Conservation (phyloP, 2,113 vertebrate genomes). For the Hemibagrus wyckioides region DNA sequence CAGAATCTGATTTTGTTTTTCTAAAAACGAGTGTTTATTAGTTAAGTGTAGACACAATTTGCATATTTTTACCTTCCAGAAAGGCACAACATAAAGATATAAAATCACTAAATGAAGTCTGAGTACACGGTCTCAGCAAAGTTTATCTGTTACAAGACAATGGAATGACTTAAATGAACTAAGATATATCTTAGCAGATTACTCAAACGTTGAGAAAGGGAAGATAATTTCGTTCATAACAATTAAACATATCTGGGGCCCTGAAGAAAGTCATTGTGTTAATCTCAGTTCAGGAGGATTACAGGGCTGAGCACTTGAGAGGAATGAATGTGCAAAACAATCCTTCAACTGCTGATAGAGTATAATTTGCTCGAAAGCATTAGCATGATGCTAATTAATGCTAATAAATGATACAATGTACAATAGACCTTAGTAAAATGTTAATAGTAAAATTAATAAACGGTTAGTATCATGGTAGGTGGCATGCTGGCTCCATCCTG, state of each 20-base stretch:
- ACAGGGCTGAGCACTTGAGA: not conserved
- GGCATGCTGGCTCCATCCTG: not conserved
- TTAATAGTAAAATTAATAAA: not conserved
- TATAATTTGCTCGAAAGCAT: not conserved
- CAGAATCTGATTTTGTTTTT: constrained; percentile 19
- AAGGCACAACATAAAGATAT: not conserved
- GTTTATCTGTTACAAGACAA: not conserved
- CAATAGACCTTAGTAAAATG: not conserved
- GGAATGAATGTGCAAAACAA: constrained; percentile 5
- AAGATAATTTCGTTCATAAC: not conserved
- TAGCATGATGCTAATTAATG: not conserved
- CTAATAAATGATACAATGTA: not conserved
- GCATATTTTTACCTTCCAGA: no score
- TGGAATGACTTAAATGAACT: constrained; percentile 23
- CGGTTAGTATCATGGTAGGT: not conserved
- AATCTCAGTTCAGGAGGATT: not conserved
- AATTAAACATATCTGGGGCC: not conserved
- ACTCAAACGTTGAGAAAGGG: constrained; percentile 45
- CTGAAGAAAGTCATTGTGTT: not conserved
- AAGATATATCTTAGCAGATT: constrained; percentile 26
- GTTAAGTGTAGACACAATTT: not conserved
- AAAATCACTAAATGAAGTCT: not conserved
- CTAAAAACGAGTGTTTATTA: not conserved
- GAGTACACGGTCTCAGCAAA: constrained; percentile 21
- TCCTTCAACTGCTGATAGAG: not conserved